These are phyloP conservation scores for Anarrhichthys ocellatus DNA, from an alignment of 2,113 vertebrate genomes.

Conservation along the genomic window DNA sequence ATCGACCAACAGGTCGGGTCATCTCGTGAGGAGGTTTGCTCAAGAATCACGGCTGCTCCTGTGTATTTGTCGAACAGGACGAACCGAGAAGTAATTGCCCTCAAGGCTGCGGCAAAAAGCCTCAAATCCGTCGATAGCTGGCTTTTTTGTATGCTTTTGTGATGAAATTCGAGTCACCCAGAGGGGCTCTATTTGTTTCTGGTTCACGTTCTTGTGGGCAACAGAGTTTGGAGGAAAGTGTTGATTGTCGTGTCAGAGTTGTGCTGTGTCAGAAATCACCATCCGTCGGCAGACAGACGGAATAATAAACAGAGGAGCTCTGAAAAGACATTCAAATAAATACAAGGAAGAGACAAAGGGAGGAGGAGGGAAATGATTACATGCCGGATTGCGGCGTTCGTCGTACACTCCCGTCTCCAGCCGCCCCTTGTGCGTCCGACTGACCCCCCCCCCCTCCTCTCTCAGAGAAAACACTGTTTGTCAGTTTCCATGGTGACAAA, in stretches of 20 bases:
- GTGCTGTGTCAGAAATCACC: constrained; percentile 32
- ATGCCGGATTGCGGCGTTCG: constrained; percentile 20
- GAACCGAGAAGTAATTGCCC: not conserved
- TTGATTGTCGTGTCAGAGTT: constrained; percentile 51
- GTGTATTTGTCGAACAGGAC: not conserved
- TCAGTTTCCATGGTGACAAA: constrained; percentile 71
- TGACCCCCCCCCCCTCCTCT: not conserved
- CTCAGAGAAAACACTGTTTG: constrained; percentile 39
- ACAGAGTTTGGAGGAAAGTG: constrained; percentile 22
- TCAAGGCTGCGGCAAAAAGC: not conserved
- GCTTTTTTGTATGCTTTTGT: not conserved
- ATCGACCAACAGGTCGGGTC: constrained; percentile 38
- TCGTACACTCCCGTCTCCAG: constrained; percentile 11
- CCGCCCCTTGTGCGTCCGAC: not conserved
- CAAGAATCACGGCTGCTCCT: constrained; percentile 3
- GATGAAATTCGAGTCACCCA: constrained; percentile 38
- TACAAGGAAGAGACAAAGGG: not conserved
- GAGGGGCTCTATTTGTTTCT: constrained; percentile 34
- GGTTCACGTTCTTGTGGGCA: constrained; percentile 1
- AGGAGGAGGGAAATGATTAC: constrained; percentile 18
- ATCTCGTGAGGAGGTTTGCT: not conserved
- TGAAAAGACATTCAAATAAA: constrained; percentile 18
- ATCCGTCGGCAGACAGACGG: not conserved
- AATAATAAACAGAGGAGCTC: constrained; percentile 49
- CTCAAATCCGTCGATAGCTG: not conserved